Conservation (phyloP, 2,888 invertebrate genomes). For the Imbricaverruca yamaguchii region DNA sequence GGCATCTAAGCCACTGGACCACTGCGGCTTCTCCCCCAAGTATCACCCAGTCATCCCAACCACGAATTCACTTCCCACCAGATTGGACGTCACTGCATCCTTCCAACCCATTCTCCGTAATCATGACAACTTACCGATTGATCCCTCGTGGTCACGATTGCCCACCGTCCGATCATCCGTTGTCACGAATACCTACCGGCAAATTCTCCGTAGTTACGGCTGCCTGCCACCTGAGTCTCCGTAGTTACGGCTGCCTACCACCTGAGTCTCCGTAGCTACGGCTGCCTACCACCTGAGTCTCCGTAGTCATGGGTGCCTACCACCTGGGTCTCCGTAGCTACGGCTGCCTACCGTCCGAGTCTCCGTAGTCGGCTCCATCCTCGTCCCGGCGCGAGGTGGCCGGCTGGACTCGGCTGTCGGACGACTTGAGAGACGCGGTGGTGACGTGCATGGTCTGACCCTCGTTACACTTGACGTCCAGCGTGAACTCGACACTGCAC, state of each 20-base stretch:
- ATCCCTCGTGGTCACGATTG: no score
- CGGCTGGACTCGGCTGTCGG: constrained; percentile 83
- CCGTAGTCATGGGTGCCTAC: constrained; percentile 41
- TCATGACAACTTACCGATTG: no score
- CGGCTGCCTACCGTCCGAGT: constrained; percentile 63
- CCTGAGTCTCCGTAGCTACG: not conserved
- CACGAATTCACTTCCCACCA: no score
- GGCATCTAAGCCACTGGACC: no score
- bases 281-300: no score
- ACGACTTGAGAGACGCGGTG: constrained; percentile 89
- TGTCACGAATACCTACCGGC: not conserved
- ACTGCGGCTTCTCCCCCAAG: no score
- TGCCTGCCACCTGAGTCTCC: no score
- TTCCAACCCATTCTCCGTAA: no score
- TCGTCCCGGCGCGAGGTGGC: constrained; percentile 86
- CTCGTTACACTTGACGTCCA: constrained; percentile 91
- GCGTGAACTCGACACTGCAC: constrained; percentile 94
- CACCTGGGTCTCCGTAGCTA: constrained; percentile 51
- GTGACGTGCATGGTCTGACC: constrained; percentile 93
- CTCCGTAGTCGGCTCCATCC: constrained; percentile 80
- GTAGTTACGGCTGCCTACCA: not conserved
- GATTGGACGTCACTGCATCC: no score
- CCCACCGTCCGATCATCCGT: no score
- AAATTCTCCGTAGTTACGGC: not conserved
- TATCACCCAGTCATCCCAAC: no score